Evolutionary conservation across 2,113 vertebrate genomes (phyloP), one percentile per base, ranked within the genome.

Genomic region (Antigone vipio): DNA sequence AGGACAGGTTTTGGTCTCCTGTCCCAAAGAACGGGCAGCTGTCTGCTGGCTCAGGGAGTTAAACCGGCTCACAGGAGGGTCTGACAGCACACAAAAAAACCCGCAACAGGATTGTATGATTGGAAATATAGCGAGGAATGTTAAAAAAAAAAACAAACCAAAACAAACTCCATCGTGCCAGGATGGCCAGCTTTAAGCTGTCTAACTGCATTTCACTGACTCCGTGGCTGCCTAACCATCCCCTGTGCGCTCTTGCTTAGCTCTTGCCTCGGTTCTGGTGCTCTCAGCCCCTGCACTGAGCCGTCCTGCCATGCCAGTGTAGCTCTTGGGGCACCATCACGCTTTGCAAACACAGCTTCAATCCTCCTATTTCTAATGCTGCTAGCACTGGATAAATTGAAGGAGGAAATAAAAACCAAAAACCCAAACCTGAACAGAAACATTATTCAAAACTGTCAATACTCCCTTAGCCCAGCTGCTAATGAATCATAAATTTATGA

Each of bases 81-180:
- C 35, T 13, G 20, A 22, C 0, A 29, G 32, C 15, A 45, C 15
- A 35, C 52, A 53, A 56, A 9, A 55, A 34, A 67, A 11, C 11
- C 10, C 11, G 14, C 21, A 44, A 21, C 9, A 50, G 55, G 9
- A 20, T 38, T 7, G 6, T 0, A 55, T 6, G 2, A 22, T 0
- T 27, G n/a, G 62, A 3, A 63, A 83, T 15, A 21, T 3, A 40
- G 10, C 8, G 26, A 38, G 64, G 19, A 56, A 64, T 20, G n/a
- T 19, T 38, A 22, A 62, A 29, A 23, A n/a, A 30, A 34, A 4
- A 50, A 52, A 11, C 38, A 29, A 21, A 19, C 45, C 45, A 26
- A 24, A 11, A 1, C 4, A 44, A 34, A 11, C 12, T 35, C 35
- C 15, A 14, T 2, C 26, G 18, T 64, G 30, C 17, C 40, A 44